These are phyloP conservation scores for Dryobates pubescens DNA, from an alignment of 2,797 vertebrate species.

Conservation along the genomic window DNA sequence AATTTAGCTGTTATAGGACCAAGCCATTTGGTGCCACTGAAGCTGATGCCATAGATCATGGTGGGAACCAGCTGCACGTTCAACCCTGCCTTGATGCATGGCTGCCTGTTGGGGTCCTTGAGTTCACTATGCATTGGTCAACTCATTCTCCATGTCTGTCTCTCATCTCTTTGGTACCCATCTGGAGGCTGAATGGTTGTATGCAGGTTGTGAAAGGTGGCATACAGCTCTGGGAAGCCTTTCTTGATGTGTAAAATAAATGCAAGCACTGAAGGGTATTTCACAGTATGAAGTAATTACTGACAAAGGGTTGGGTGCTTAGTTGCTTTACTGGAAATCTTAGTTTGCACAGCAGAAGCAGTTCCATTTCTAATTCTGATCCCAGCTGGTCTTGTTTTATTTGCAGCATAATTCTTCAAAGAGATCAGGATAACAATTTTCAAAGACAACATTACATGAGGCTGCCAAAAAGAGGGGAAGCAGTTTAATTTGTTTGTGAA, in stretches of 20 bases:
- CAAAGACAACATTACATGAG: neutral
- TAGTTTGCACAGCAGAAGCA: neutral
- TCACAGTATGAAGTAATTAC: neutral
- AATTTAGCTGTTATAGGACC: neutral
- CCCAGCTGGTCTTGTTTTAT: neutral
- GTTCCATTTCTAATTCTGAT: neutral
- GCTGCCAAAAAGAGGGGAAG: neutral
- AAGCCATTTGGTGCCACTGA: neutral
- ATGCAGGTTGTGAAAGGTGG: neutral
- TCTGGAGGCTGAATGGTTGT: neutral
- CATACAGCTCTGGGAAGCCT: neutral
- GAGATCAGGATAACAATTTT: neutral
- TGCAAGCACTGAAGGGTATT: neutral
- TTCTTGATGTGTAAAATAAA: neutral
- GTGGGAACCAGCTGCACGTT: neutral
- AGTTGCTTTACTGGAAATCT: neutral
- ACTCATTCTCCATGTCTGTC: neutral
- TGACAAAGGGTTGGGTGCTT: neutral
- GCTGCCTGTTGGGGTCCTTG: neutral
- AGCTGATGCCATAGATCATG: neutral
- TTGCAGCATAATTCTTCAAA: neutral
- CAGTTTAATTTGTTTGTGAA: neutral
- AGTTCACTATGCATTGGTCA: fast-evolving
- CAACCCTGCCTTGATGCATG: neutral
- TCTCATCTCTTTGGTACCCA: neutral